These are phyloP conservation scores for Cheirogaleus major DNA, from an alignment of 2,797 vertebrate genomes.

Conservation along the genomic window DNA sequence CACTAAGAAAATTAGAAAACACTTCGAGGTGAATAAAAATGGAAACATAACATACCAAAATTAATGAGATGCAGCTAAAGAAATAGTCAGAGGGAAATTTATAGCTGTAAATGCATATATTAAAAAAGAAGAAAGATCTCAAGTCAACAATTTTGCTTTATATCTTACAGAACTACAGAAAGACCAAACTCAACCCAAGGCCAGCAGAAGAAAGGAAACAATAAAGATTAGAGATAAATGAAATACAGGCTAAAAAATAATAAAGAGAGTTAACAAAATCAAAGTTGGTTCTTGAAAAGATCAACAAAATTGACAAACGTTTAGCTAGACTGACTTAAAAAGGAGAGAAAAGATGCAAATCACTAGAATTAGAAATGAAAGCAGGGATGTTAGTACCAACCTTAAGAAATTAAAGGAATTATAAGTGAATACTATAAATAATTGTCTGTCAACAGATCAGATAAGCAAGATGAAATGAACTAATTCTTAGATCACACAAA, in stretches of 20 bases:
- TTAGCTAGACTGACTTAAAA: background rate
- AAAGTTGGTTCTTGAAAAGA: background rate
- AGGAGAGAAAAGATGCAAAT: background rate
- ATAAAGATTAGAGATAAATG: background rate
- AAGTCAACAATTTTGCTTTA: background rate
- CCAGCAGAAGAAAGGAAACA: background rate
- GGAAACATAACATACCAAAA: background rate
- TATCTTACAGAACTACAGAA: background rate
- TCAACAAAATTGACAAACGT: background rate
- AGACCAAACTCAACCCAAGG: background rate
- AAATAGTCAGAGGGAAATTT: background rate
- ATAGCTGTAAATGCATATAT: background rate
- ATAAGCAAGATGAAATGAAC: background rate
- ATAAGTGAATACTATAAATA: background rate
- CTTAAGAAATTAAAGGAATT: background rate
- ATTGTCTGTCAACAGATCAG: background rate
- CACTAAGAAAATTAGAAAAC: background rate
- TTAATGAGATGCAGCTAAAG: background rate
- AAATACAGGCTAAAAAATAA: background rate
- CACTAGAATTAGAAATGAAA: background rate
- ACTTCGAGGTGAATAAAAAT: background rate
- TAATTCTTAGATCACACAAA: background rate
- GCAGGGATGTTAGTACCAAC: background rate
- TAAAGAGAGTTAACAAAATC: background rate
- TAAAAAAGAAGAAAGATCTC: background rate